Evolutionary conservation across 2,113 vertebrate species (phyloP).

Genomic region (Cheilinus undulatus): DNA sequence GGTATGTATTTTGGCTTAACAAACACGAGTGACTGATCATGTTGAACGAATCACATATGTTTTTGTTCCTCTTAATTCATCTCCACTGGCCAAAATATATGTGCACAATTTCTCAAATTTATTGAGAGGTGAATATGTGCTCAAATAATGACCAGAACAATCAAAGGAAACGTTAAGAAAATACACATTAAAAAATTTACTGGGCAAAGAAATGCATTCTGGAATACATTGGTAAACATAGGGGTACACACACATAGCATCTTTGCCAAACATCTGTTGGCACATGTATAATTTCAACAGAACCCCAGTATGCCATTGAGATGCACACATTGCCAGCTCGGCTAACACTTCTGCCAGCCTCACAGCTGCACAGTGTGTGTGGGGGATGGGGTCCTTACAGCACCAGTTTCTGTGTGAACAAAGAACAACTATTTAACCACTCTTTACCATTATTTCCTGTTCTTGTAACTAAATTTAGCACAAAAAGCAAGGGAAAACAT

Average conservation of each 20-base stretch:
- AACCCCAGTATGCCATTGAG: conserved; percentile 67
- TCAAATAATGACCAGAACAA: conserved; percentile 12
- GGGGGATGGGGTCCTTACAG: conserved; percentile 17
- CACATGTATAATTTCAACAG: conserved; percentile 76
- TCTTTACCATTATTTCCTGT: conserved; percentile 13
- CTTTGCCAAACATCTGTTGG: conserved; percentile 77
- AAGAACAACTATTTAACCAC: conserved; percentile 24
- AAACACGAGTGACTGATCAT: conserved; percentile 60
- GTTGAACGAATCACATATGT: conserved; percentile 70
- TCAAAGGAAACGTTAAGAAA: conserved; percentile 29
- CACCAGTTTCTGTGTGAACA: neutral
- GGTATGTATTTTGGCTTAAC: conserved; percentile 69
- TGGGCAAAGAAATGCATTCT: conserved; percentile 8
- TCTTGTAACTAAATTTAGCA: conserved; percentile 8
- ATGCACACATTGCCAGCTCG: conserved; percentile 72
- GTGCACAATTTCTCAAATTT: conserved; percentile 13
- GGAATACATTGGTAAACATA: conserved; percentile 48
- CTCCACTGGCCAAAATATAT: conserved; percentile 19
- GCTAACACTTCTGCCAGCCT: conserved; percentile 61
- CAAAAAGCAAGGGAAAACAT: no score
- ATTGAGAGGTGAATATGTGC: conserved; percentile 24
- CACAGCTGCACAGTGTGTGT: conserved; percentile 66
- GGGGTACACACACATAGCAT: conserved; percentile 56
- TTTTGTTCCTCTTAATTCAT: conserved; percentile 63
- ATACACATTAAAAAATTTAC: conserved; percentile 26